Conservation (phyloP, 2,888 invertebrate genomes). For the Melanostoma mellinum region DNA sequence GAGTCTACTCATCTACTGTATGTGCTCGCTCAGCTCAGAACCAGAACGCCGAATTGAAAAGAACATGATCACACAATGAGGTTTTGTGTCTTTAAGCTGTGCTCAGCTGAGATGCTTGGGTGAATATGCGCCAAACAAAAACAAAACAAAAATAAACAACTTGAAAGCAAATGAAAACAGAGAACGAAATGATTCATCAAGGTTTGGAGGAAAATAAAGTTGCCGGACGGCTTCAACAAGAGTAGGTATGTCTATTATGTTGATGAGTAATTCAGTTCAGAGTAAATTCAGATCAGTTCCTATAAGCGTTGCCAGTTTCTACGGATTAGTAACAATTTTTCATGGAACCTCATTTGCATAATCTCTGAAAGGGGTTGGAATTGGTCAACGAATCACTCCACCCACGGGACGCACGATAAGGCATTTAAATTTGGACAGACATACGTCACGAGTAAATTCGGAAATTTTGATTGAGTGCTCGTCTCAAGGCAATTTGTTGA, state of each 20-base stretch:
- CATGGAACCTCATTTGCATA: neutral
- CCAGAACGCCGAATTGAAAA: slow-evolving; percentile 27
- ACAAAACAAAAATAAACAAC: slow-evolving; percentile 27
- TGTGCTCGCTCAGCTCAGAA: slow-evolving; percentile 26
- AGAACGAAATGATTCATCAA: slow-evolving; percentile 70
- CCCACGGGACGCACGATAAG: slow-evolving; percentile 2
- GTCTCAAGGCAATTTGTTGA: too few species aligned
- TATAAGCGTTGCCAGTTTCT: slow-evolving; percentile 60
- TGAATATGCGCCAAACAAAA: slow-evolving; percentile 25
- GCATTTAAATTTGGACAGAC: neutral
- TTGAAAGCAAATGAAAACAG: slow-evolving; percentile 39
- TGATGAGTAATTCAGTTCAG: slow-evolving; percentile 67
- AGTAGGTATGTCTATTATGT: slow-evolving; percentile 36
- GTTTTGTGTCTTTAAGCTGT: slow-evolving; percentile 25
- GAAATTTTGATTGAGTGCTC: too few species aligned
- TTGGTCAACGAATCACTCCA: neutral
- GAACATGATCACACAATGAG: slow-evolving; percentile 27
- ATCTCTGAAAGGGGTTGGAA: neutral
- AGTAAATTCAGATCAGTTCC: slow-evolving; percentile 64
- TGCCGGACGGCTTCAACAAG: slow-evolving; percentile 63
- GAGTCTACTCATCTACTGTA: slow-evolving; percentile 12
- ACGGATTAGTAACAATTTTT: neutral
- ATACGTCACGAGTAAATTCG: too few species aligned
- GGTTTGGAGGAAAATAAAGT: slow-evolving; percentile 68
- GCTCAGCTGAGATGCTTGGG: slow-evolving; percentile 38